Conservation (phyloP, 1,140 invertebrate species). For the Chrysomallon squamiferum region DNA sequence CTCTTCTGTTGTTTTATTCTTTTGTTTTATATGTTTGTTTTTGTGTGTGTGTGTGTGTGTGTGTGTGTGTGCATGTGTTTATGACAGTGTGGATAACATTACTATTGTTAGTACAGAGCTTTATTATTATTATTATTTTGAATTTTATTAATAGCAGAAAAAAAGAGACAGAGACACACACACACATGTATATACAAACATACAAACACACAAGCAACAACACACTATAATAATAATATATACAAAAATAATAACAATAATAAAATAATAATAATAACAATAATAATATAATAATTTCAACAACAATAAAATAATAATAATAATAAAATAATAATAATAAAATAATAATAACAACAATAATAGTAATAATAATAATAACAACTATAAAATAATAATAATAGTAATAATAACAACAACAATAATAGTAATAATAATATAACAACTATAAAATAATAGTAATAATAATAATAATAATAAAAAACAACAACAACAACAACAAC, state of each 20-base stretch:
- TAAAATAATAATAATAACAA: neutral
- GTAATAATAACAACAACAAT: neutral
- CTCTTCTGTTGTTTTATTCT: no score
- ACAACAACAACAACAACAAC: neutral
- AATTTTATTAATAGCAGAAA: no score
- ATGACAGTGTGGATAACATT: no score
- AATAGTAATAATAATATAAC: no score
- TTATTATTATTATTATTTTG: no score
- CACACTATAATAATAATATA: neutral
- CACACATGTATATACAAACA: neutral
- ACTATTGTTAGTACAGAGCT: no score
- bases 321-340: neutral
- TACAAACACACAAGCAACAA: neutral
- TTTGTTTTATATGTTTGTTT: no score
- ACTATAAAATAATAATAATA: neutral
- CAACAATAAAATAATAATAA: neutral
- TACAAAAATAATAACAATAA: neutral
- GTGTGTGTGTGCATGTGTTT: no score
- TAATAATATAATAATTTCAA: neutral
- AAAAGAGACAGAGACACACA: conserved; percentile 1
- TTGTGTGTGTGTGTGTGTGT: no score
- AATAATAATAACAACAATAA: neutral
- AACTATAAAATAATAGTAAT: neutral
- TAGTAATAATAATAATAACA: neutral
- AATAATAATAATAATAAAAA: neutral